phyloP scores from a whole-genome alignment of 2,113 vertebrate genomes.

The Sclerurus mexicanus region DNA sequence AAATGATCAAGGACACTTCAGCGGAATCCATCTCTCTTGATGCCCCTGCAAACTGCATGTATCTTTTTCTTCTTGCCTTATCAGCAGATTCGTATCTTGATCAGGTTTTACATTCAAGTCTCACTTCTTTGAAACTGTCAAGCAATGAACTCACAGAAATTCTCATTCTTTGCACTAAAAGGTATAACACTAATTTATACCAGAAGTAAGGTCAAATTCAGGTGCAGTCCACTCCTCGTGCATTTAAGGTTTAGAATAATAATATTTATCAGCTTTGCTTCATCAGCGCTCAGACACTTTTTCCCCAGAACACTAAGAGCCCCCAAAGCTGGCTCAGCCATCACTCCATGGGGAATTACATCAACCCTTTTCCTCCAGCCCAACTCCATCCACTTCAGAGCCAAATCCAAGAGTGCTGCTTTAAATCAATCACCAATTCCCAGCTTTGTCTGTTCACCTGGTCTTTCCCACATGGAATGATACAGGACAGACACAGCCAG shows the following conservation, averaged over 20 bases:
- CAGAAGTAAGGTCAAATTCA: neutral
- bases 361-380: neutral
- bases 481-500: neutral
- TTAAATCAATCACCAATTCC: neutral
- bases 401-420: neutral
- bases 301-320: neutral
- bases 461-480: neutral
- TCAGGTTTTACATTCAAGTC: neutral
- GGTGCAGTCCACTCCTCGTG: neutral
- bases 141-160: neutral
- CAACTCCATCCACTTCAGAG: neutral
- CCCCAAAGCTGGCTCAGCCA: neutral
- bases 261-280: neutral
- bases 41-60: neutral
- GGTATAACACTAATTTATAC: neutral
- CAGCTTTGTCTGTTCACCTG: neutral
- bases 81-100: neutral
- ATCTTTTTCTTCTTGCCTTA: neutral
- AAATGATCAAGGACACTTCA: neutral
- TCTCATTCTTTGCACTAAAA: neutral
- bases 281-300: neutral
- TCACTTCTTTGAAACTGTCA: neutral
- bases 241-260: neutral
- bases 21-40: neutral
- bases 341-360: neutral